These are phyloP conservation scores for Pseudomugil gertrudae DNA, from an alignment of 2,797 vertebrate species.

Conservation along the genomic window DNA sequence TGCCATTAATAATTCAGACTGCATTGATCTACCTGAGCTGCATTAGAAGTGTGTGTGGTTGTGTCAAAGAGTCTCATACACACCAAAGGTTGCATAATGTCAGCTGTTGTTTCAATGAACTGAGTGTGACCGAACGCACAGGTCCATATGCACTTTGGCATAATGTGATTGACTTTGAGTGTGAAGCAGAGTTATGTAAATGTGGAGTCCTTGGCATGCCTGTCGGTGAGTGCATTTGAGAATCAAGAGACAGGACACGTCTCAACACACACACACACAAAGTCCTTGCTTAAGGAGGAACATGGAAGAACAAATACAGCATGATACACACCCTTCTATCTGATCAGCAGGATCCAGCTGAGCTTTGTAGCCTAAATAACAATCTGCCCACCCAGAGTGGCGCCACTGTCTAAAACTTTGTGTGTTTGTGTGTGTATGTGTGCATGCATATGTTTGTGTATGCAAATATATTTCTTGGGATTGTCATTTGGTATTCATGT, in stretches of 20 bases:
- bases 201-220: constrained; percentile 20
- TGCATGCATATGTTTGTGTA: not conserved
- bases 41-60: not conserved
- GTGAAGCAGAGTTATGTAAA: constrained; percentile 52
- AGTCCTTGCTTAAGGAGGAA: constrained; percentile 17
- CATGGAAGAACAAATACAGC: constrained; percentile 34
- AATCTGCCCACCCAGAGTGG: constrained; percentile 54
- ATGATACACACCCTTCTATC: constrained; percentile 36
- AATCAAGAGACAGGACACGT: constrained; percentile 24
- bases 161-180: constrained; percentile 37
- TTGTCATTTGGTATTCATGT: constrained; percentile 8
- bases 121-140: constrained; percentile 5
- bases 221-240: constrained; percentile 41
- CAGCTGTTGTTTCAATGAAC: constrained; percentile 49
- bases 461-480: constrained; percentile 9
- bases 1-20: constrained; percentile 56
- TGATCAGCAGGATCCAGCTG: constrained; percentile 39
- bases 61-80: constrained; percentile 7
- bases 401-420: constrained; percentile 24
- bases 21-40: constrained; percentile 40
- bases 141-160: constrained; percentile 14
- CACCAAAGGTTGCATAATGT: constrained; percentile 39
- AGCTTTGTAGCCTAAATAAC: constrained; percentile 67
- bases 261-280: constrained; percentile 20
- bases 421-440: not conserved